These are phyloP conservation scores for Acanthiza pusilla DNA, from an alignment of 2,797 vertebrate genomes.

Conservation along the genomic window DNA sequence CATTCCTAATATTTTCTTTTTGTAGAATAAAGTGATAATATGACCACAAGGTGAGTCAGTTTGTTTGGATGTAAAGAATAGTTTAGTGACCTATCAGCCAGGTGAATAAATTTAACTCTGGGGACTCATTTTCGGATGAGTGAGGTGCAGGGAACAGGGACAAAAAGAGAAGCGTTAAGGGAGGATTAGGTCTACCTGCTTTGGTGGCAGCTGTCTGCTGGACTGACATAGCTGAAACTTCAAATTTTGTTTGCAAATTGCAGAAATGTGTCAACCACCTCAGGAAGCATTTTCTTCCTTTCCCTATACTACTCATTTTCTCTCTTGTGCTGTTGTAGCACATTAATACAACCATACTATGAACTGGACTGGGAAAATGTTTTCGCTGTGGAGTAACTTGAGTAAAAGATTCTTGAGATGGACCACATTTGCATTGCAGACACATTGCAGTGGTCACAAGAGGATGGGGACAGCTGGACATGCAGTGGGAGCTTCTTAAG, in stretches of 20 bases:
- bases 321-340: background rate
- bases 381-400: slow-evolving; percentile 7
- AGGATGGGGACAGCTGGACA: slow-evolving; percentile 36
- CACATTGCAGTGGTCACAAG: background rate
- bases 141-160: background rate
- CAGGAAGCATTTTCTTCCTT: background rate
- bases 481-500: background rate
- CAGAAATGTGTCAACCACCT: background rate
- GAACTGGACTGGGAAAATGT: background rate
- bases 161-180: background rate
- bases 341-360: background rate
- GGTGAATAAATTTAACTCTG: background rate
- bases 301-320: background rate
- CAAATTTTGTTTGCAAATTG: background rate
- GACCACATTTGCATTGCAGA: background rate
- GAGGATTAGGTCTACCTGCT: background rate
- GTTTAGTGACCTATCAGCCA: background rate
- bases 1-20: background rate
- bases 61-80: background rate
- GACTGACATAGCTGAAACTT: background rate
- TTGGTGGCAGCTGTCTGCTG: background rate
- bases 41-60: background rate
- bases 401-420: slow-evolving; percentile 34
- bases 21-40: background rate
- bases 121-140: background rate